Percentiles rank a stretch among this genome's conserved stretches.
These are phyloP conservation scores for Stegastes partitus DNA, from an alignment of 2,113 vertebrate species.

Conservation along the genomic window DNA sequence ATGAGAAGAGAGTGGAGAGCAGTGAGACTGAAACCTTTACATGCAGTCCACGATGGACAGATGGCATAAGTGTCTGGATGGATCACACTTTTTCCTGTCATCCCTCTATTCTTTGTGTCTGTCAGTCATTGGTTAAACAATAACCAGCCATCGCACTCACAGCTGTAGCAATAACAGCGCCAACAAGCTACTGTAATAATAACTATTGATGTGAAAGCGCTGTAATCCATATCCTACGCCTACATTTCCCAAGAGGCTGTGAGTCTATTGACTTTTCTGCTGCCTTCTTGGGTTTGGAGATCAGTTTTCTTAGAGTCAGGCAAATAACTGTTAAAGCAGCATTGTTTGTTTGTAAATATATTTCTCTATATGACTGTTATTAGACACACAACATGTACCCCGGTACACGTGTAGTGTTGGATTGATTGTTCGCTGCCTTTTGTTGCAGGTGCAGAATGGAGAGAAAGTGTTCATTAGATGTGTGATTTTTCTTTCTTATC, in stretches of 20 bases:
- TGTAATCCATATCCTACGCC: conserved; percentile 42
- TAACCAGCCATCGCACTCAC: neutral
- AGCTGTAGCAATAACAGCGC: conserved; percentile 8
- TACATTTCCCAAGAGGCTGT: conserved; percentile 53
- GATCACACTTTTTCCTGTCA: too few species aligned
- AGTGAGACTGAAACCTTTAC: neutral
- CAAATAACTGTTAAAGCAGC: neutral
- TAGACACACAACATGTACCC: neutral
- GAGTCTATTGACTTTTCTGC: conserved; percentile 32
- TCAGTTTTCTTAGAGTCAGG: conserved; percentile 27
- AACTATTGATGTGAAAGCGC: conserved; percentile 23
- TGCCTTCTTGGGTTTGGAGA: conserved; percentile 34
- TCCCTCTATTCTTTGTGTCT: neutral
- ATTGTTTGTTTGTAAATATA: neutral
- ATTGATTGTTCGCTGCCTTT: too few species aligned
- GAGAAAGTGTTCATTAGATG: too few species aligned
- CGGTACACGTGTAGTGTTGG: too few species aligned
- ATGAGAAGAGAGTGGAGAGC: neutral
- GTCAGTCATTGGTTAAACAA: conserved; percentile 20
- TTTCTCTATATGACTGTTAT: conserved; percentile 19
- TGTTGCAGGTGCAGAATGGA: too few species aligned
- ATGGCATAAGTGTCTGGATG: too few species aligned
- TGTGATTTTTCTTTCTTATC: too few species aligned
- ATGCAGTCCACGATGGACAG: neutral
- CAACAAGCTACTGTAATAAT: conserved; percentile 34